Conservation (phyloP, 2,113 vertebrate species). For the Oncorhynchus tshawytscha region DNA sequence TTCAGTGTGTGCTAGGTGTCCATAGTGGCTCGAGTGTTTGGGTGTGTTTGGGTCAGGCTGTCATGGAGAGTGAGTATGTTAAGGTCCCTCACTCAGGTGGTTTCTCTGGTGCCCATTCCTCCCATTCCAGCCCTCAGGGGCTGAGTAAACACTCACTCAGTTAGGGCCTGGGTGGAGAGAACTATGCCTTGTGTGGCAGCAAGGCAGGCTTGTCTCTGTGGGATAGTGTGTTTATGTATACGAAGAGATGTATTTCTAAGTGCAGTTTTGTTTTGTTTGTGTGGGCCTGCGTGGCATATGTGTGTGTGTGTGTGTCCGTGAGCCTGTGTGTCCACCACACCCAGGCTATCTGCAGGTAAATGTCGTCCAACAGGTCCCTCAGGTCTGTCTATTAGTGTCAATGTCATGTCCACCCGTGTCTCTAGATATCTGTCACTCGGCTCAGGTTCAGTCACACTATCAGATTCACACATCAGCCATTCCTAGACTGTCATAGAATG, state of each 20-base stretch:
- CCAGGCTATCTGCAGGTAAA: neutral
- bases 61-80: slow-evolving; percentile 60
- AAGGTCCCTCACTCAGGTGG: slow-evolving; percentile 62
- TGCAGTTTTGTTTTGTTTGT: neutral
- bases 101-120: slow-evolving; percentile 62
- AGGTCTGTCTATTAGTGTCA: neutral
- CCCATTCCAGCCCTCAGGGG: slow-evolving; percentile 53
- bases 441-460: neutral
- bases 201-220: neutral
- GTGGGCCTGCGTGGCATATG: neutral
- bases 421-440: neutral
- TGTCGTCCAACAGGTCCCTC: slow-evolving; percentile 4
- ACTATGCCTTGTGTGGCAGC: slow-evolving; percentile 2
- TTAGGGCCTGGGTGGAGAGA: slow-evolving; percentile 23
- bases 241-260: too few relatives aligned
- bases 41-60: slow-evolving; percentile 67
- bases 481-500: neutral
- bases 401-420: neutral
- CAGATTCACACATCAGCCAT: neutral
- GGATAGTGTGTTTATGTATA: neutral
- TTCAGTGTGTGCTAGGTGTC: neutral
- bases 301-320: neutral
- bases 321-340: neutral
- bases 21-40: slow-evolving; percentile 40
- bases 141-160: slow-evolving; percentile 63